phyloP scores from a whole-genome alignment of 1,140 invertebrate genomes.

The Coptotermes formosanus region DNA sequence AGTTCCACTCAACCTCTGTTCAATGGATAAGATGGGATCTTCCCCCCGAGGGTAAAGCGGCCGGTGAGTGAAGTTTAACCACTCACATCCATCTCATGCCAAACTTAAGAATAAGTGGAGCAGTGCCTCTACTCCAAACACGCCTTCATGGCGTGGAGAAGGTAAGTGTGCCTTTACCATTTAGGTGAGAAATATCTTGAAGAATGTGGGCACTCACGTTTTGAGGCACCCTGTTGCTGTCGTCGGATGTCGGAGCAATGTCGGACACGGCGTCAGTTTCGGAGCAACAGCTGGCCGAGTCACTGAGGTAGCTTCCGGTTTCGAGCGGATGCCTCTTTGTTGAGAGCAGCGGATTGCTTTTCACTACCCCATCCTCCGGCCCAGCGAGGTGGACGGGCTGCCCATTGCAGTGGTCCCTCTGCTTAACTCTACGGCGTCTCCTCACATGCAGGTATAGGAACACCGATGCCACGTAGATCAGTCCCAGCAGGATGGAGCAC shows the following conservation, averaged over 20 bases:
- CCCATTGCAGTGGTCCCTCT: not conserved
- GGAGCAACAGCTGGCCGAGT: constrained; percentile 37
- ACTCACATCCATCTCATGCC: too few species aligned
- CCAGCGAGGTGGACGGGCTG: not conserved
- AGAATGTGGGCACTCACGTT: not conserved
- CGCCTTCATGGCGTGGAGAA: too few species aligned
- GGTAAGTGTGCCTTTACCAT: too few species aligned
- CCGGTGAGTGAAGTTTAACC: too few species aligned
- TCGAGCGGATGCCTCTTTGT: constrained; percentile 29
- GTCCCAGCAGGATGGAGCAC: constrained; percentile 72
- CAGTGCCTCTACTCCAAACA: too few species aligned
- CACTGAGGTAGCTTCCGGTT: constrained; percentile 35
- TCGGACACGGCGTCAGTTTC: constrained; percentile 34
- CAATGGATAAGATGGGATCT: too few species aligned
- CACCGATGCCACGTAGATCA: constrained; percentile 80
- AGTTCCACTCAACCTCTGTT: too few species aligned
- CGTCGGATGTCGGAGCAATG: not conserved
- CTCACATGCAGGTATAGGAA: constrained; percentile 75
- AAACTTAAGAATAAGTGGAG: too few species aligned
- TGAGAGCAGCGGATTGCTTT: constrained; percentile 69
- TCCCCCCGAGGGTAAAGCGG: too few species aligned
- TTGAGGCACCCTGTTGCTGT: not conserved
- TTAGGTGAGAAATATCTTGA: too few species aligned
- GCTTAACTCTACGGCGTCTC: constrained; percentile 28
- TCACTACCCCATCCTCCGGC: constrained; percentile 62